Evolutionary conservation across 2,888 invertebrate species (phyloP).

Genomic region (Drosophila falleni): DNA sequence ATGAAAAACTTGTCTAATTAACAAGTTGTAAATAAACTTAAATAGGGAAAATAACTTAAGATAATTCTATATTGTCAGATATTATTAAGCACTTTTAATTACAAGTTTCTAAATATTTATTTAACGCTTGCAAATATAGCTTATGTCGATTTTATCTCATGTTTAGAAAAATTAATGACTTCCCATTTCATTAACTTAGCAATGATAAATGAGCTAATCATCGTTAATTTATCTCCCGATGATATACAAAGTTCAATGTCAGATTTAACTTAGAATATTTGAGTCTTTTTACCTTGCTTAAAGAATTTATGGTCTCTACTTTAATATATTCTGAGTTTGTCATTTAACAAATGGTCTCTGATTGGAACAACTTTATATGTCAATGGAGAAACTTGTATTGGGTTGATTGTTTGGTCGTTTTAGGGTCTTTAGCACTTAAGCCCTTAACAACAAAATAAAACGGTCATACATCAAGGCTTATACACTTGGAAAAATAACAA

Average conservation of each 20-base stretch:
- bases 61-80: not conserved
- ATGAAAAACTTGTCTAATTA: not conserved
- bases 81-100: conserved; percentile 11
- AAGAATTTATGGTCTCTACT: conserved; percentile 5
- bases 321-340: not conserved
- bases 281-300: conserved; percentile 4
- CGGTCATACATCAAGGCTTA: conserved; percentile 58
- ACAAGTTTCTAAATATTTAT: conserved; percentile 12
- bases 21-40: not conserved
- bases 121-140: conserved; percentile 3
- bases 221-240: conserved; percentile 15
- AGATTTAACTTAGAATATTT: conserved; percentile 23
- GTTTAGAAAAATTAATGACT: conserved; percentile 19
- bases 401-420: conserved; percentile 29
- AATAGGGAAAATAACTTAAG: not conserved
- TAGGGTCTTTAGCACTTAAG: conserved; percentile 59
- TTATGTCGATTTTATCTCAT: not conserved
- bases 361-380: conserved; percentile 62
- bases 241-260: conserved; percentile 30
- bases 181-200: conserved; percentile 16
- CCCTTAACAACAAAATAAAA: conserved; percentile 61
- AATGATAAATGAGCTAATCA: conserved; percentile 33
- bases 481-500: conserved; percentile 22
- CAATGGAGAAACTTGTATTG: conserved; percentile 18
- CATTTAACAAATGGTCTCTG: conserved; percentile 37